Evolutionary conservation across 2,888 invertebrate genomes (phyloP), one percentile per base, ranked within the genome.

Genomic region (Coleophora deauratella): DNA sequence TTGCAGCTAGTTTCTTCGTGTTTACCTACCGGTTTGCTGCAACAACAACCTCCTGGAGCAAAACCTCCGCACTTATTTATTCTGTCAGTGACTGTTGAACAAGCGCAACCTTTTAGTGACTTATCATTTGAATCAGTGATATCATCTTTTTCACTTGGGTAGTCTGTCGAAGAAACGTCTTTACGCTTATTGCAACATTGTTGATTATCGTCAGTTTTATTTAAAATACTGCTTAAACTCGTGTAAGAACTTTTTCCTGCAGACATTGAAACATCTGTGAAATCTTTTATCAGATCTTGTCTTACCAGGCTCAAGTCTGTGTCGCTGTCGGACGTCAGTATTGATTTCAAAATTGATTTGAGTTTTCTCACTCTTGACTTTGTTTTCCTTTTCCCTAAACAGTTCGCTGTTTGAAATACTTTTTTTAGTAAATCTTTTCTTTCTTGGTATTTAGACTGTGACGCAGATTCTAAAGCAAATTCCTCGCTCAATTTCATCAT

Each of bases 251-350:
- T 21, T 21, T 21, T 21, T 6, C 6, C 21, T 6, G 6, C 3
- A 21, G 21, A 21, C 21, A 21, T 3, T 2, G 68, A 65, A n/a
- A 55, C 54, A 14, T 59, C 64, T 2, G 63, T 66, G 0, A 66
- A 45, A 41, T 73, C 66, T 42, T 64, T 63, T 1, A 53, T 46
- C 33, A 71, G 42, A 40, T 67, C 59, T 14, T 58, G 68, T 3
- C 51, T 51, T 1, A 46, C 50, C 1, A 49, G 43, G 2, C 21
- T 21, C 21, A 21, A 21, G 6, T 21, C 21, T 6, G 21, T 21
- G 36, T 68, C 71, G 32, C 66, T 74, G 33, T 75, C 72, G 1
- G 68, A 70, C 9, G 70, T 72, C 2, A 78, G 46, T 44, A 77
- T 66, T 1, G 66, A 52, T 43, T 68, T 67, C 3, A 79, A 49